These are phyloP conservation scores for Drosophila nikananu DNA, from an alignment of 1,140 invertebrate species.

Conservation along the genomic window DNA sequence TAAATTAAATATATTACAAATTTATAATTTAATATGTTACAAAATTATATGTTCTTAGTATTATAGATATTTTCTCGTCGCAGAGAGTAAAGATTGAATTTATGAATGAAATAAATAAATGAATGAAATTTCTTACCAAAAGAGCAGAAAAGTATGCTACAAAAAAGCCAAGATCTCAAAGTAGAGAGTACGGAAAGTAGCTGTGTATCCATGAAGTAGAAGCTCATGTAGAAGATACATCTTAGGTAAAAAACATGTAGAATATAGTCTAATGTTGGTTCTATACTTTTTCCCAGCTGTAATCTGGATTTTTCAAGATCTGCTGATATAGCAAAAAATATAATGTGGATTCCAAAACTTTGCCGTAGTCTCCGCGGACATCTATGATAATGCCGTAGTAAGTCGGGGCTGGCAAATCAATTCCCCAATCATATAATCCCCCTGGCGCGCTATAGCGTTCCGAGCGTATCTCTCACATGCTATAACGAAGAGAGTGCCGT, in stretches of 20 bases:
- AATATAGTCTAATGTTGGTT: neutral
- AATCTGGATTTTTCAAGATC: neutral
- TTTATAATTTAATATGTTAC: no score
- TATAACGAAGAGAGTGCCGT: constrained; percentile 47
- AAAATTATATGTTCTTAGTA: no score
- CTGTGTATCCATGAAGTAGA: neutral
- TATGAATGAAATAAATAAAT: constrained; percentile 16
- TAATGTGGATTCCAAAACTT: neutral
- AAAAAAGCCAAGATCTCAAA: neutral
- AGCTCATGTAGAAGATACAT: neutral
- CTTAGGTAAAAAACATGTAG: neutral
- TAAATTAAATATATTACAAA: no score
- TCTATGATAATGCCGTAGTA: constrained; percentile 13
- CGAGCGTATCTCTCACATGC: constrained; percentile 34
- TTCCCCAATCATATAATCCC: constrained; percentile 50
- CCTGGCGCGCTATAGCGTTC: no score
- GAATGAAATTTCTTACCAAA: neutral
- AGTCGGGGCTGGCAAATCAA: constrained; percentile 45
- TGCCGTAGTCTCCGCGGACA: neutral
- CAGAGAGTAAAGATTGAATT: neutral
- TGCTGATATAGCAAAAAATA: constrained; percentile 6
- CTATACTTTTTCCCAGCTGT: neutral
- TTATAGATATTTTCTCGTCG: no score
- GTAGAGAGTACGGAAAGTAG: neutral
- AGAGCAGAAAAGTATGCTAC: constrained; percentile 29